Evolutionary conservation across 2,888 invertebrate species (phyloP).

Genomic region (Tribolium freemani): DNA sequence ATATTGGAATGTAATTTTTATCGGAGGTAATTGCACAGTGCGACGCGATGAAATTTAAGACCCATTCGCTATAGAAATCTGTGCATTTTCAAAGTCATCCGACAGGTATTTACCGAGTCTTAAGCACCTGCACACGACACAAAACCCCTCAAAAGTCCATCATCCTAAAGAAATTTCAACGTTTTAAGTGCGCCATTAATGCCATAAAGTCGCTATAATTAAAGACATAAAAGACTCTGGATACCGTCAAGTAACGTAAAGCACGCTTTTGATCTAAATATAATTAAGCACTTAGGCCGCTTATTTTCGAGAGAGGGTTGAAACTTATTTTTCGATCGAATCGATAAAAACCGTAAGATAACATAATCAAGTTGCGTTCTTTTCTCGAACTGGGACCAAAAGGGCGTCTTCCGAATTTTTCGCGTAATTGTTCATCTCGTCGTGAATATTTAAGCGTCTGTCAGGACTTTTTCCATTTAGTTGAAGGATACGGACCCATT

Average conservation of each 20-base stretch:
- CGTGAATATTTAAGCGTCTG: slow-evolving; percentile 63
- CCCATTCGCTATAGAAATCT: slow-evolving; percentile 25
- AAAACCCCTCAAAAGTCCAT: slow-evolving; percentile 7
- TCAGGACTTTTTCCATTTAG: slow-evolving; percentile 61
- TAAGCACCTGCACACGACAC: slow-evolving; percentile 6
- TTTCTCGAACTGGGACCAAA: slow-evolving; percentile 12
- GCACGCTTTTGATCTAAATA: slow-evolving; percentile 53
- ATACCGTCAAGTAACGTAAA: slow-evolving; percentile 27
- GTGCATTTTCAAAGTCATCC: slow-evolving; percentile 24
- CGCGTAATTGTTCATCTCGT: slow-evolving; percentile 15
- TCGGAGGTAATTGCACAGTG: slow-evolving; percentile 25
- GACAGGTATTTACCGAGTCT: slow-evolving; percentile 31
- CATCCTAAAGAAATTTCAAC: slow-evolving; percentile 2
- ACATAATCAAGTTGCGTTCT: slow-evolving; percentile 42
- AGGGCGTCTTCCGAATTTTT: slow-evolving; percentile 6
- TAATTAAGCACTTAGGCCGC: slow-evolving; percentile 46
- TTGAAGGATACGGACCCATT: slow-evolving; percentile 58
- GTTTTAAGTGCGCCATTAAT: slow-evolving; percentile 20
- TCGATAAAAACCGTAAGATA: slow-evolving; percentile 42
- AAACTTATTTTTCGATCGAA: slow-evolving; percentile 21
- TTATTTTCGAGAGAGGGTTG: slow-evolving; percentile 7
- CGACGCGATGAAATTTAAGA: slow-evolving; percentile 33
- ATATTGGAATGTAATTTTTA: slow-evolving; percentile 27
- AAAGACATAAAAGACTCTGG: slow-evolving; percentile 50
- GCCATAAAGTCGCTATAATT: slow-evolving; percentile 46